These are phyloP conservation scores for Nebria salina DNA, from an alignment of 2,888 invertebrate species.

Conservation along the genomic window DNA sequence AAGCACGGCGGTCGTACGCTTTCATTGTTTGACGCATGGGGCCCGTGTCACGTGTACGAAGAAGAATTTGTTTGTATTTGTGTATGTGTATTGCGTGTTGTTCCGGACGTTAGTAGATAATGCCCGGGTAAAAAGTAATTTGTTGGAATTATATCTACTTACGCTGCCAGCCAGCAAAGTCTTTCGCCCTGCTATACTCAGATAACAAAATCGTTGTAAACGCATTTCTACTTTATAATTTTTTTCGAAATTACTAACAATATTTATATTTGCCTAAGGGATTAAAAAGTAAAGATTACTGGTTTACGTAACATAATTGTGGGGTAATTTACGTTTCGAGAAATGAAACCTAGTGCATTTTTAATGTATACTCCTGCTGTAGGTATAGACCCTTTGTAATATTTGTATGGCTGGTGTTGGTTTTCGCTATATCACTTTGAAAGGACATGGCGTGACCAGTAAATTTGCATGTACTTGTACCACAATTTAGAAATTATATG, in stretches of 20 bases:
- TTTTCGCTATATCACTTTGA: background rate
- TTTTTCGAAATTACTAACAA: background rate
- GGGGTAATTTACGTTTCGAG: background rate
- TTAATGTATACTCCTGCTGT: background rate
- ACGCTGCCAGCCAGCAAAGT: background rate
- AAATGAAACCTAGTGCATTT: background rate
- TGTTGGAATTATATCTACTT: slow-evolving; percentile 40
- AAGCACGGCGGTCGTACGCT: slow-evolving; percentile 18
- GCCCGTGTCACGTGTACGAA: slow-evolving; percentile 13
- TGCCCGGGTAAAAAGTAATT: slow-evolving; percentile 37
- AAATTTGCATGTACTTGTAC: background rate
- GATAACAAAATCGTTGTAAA: slow-evolving; percentile 7
- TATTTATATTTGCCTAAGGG: background rate
- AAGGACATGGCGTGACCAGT: background rate
- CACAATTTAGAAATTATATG: background rate
- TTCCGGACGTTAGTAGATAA: slow-evolving; percentile 41
- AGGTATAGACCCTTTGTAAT: background rate
- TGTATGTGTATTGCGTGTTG: slow-evolving; percentile 21
- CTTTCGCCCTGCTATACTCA: background rate
- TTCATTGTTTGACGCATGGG: slow-evolving; percentile 16
- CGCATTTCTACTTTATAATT: background rate
- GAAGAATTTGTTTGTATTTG: background rate
- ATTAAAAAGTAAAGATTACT: background rate
- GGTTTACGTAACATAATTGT: background rate
- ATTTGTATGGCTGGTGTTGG: background rate